Evolutionary conservation across 2,888 invertebrate species (phyloP), one percentile per base, ranked within the genome.

Genomic region (Aleiodes leptofemur): DNA sequence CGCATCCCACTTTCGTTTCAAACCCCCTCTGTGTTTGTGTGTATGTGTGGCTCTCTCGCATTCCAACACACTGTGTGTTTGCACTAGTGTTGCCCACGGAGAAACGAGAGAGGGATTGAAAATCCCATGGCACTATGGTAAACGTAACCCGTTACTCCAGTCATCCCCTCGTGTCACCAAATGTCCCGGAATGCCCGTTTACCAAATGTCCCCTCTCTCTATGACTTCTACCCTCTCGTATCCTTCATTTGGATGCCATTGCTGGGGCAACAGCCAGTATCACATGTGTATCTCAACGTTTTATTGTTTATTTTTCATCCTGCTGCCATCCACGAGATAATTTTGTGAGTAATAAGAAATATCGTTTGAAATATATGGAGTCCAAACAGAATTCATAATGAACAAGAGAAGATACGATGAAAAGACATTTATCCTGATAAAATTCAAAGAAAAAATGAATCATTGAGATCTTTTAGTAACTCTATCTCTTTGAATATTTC

Each of bases 81-180:
- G 73, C 53, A 61, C 64, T 50, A 48, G 57, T 4, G 48, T 61
- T 34, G 14, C 51, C 23, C 34, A 48, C 29, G 51, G 68, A 50
- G 23, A 14, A 29, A 69, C 50, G 13, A 43, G 61, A 72, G 48
- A 69, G 69, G 69, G 69, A 71, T 72, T 31, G 72, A 64, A 50
- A 76, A 70, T 70, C 73, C 72, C 61, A 59, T 66, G 51, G 43
- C 48, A 57, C 55, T 48, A 70, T 71, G 69, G 69, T 29, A 72
- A 69, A 73, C 34, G 66, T 70, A 77, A 80, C 77, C 77, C 78
- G 73, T 75, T 78, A 69, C 72, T 69, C 70, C 55, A 68, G 68
- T 48, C 73, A 34, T 43, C 14, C 59, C 73, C 75, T 76, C 51
- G 34, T 72, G 69, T 68, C 69, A 43, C 64, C 53, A 51, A 77